Evolutionary conservation across 2,888 invertebrate species (phyloP), one percentile per base, ranked within the genome.

Genomic region (Lepidonotus clava): DNA sequence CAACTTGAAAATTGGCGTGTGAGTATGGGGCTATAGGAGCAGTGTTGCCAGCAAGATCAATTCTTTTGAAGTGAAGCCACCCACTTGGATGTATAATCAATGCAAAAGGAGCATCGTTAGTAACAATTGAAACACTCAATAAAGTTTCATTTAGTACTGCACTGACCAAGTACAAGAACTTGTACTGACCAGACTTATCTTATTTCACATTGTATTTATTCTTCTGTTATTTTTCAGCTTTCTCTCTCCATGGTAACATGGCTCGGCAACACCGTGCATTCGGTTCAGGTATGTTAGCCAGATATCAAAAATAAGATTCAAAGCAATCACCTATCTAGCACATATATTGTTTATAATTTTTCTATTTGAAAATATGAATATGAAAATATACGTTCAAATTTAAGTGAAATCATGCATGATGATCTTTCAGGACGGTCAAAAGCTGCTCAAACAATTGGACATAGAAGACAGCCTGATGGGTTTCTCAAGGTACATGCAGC

Each of bases 381-480:
- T 66, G 24, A 14, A 66, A 14, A 24, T 66, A 24, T 66, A 66
- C 66, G 24, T 24, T 66, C n/a, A 46, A 46, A 46, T 11, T 46
- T 46, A 46, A 8, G 18, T 46, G 46, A 11, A 46, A 11, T 11
- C 18, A n/a, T 56, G n/a, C 56, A 56, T n/a, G n/a, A n/a, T n/a
- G n/a, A n/a, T n/a, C 18, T 80, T 67, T 24, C 80, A 87, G 87
- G 38, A 76, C 1, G 86, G 80, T 61, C 0, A 36, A 32, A 40
- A 46, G 8, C 71, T 87, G 36, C 24, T 18, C 24, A 88, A 87
- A 32, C 88, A 88, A 36, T 38, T 51, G 21, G 77, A 87, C 21
- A 56, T 88, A 18, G 87, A 88, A 32, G 88, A 88, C 36, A 86
- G 84, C 32, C 77, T 88, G 21, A 83, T 88, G 34, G 86, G 85